These are phyloP conservation scores for Limonius californicus DNA, from an alignment of 1,140 invertebrate genomes.

Conservation along the genomic window DNA sequence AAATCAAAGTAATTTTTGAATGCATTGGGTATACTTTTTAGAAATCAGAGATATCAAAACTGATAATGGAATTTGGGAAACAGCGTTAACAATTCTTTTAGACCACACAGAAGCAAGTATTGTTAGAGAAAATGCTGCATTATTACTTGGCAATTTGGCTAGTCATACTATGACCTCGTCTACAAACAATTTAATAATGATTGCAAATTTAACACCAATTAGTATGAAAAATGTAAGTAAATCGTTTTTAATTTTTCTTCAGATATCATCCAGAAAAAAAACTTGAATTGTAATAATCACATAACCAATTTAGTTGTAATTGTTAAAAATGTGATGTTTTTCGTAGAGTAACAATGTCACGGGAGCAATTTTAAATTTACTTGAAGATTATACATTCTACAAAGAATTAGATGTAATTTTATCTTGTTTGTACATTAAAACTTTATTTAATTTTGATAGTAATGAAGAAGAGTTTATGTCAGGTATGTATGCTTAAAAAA, in stretches of 20 bases:
- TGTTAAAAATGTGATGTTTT: no score
- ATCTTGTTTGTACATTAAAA: background rate
- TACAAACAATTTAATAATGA: background rate
- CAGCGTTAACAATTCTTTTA: constrained; percentile 39
- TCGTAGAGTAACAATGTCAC: no score
- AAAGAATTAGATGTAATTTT: constrained; percentile 17
- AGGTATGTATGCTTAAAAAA: background rate
- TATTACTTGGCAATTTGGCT: constrained; percentile 44
- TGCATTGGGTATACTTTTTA: no score
- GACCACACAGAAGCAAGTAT: constrained; percentile 46
- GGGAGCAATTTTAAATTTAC: background rate
- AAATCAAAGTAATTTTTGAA: constrained; percentile 5
- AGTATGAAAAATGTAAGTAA: constrained; percentile 9
- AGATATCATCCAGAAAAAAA: no score
- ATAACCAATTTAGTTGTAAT: no score
- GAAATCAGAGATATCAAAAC: constrained; percentile 27
- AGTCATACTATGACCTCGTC: constrained; percentile 23
- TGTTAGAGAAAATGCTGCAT: constrained; percentile 47
- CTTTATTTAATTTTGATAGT: background rate
- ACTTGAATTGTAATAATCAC: no score
- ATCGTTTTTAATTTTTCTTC: no score
- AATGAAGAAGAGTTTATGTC: no score
- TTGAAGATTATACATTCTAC: constrained; percentile 22
- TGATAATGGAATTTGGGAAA: constrained; percentile 34
- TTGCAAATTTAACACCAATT: background rate